Conservation (phyloP, 2,888 invertebrate species). For the Caenorhabditis sp. region DNA sequence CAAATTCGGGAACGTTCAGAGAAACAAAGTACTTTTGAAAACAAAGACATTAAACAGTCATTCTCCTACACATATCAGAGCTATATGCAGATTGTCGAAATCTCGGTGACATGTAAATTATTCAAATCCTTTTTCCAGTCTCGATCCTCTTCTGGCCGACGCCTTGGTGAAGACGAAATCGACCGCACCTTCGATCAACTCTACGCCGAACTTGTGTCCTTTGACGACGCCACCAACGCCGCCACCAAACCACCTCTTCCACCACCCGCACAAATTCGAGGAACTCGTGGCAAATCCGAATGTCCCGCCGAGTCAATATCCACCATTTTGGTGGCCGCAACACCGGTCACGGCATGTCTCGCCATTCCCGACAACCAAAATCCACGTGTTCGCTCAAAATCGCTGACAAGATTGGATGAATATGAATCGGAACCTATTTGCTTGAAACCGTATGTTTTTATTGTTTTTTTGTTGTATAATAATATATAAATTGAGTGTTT, state of each 20-base stretch:
- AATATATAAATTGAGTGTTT: background rate
- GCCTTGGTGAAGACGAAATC: slow-evolving; percentile 46
- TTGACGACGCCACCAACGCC: slow-evolving; percentile 15
- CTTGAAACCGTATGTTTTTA: slow-evolving; percentile 36
- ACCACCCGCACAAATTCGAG: background rate
- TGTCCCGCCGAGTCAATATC: slow-evolving; percentile 19
- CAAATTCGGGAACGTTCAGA: too few species aligned
- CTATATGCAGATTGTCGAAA: too few species aligned
- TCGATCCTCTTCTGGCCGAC: slow-evolving; percentile 35
- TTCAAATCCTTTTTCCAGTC: slow-evolving; percentile 12
- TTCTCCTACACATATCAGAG: too few species aligned
- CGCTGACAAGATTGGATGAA: slow-evolving; percentile 56
- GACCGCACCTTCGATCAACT: slow-evolving; percentile 54
- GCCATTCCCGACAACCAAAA: slow-evolving; percentile 21
- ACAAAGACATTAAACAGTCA: too few species aligned
- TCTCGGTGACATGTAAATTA: too few species aligned
- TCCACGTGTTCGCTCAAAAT: slow-evolving; percentile 45
- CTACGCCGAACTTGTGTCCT: slow-evolving; percentile 50
- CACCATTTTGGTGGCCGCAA: slow-evolving; percentile 24
- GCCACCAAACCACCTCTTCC: background rate
- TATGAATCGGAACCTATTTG: slow-evolving; percentile 36
- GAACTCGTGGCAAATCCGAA: slow-evolving; percentile 20
- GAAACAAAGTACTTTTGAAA: too few species aligned
- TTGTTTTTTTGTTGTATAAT: background rate
- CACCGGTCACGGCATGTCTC: slow-evolving; percentile 19